Base-by-base conservation (phyloP, 2,888 invertebrate genomes). In the Keiferia lycopersicella region DNA sequence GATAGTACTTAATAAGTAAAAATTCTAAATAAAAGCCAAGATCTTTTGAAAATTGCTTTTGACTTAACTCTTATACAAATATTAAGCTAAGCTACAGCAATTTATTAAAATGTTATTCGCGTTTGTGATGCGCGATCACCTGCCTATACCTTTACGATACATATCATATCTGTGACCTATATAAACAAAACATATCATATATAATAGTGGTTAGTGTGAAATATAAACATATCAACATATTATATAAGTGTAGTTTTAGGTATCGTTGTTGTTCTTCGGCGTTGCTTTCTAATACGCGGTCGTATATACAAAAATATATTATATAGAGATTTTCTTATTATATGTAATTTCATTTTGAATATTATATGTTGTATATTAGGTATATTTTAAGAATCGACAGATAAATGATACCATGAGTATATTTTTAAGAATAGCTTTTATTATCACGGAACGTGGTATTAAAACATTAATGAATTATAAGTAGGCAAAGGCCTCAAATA, bases 191-290 rank as follows among this genome's bases (percentile, higher is more conserved):
- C 73, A 73, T 76, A 77, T 75, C 74, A 66, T 80, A 78, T 73
- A 70, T 67, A n/a, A 69, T 73, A 72, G 73, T 65, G 65, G 64
- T 69, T 73, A 75, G 73, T 69, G 70, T 73, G 74, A 77, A 75
- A 80, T 80, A 79, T 82, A 77, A 75, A 80, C 81, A 80, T 82
- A 81, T 82, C 80, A 80, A 69, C 77, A 78, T 67, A 34, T 65
- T 73, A 62, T 73, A 62, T 88, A 88, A 88, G 86, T 48, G 86
- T 90, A 89, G 88, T 67, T 39, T 74, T 87, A 88, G 86, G 79
- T 70, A 82, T 87, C 78, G 86, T 89, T 90, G 89, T 90, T 90
- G 90, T 88, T 87, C 86, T 86, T 82, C 83, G 82, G 75, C 79
- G 83, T 74, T 78, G 81, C 80, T 81, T 77, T 75, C 80, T 81